A percentile compares a stretch with the other conserved stretches of the same genome.
Evolutionary conservation across 1,140 invertebrate genomes (phyloP).

Genomic region (Eriocheir sinensis): DNA sequence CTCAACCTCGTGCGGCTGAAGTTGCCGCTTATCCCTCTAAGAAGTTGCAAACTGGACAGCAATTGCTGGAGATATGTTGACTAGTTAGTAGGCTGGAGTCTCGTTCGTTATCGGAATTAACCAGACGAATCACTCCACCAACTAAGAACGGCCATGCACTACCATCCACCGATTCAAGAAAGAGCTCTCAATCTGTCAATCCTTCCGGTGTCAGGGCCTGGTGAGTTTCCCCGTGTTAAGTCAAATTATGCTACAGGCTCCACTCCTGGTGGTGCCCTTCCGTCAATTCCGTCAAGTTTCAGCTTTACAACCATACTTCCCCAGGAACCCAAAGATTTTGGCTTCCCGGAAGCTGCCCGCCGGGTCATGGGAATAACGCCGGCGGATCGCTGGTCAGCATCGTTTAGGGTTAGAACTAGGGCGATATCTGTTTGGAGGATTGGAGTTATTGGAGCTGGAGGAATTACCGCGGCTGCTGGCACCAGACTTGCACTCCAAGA

Average conservation of each 20-base stretch:
- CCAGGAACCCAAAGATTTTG: too few relatives aligned
- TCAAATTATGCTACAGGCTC: conserved; percentile 96
- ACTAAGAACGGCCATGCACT: conserved; percentile 96
- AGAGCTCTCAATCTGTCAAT: conserved; percentile 87
- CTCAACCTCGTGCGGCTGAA: conserved; percentile 89
- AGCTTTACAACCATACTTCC: too few relatives aligned
- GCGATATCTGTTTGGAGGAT: too few relatives aligned
- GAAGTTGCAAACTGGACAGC: too few relatives aligned
- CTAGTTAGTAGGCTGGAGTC: conserved; percentile 84
- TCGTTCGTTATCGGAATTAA: conserved; percentile 95
- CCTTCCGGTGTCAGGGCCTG: conserved; percentile 92
- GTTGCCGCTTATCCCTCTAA: conserved; percentile 84
- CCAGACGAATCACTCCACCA: conserved; percentile 94
- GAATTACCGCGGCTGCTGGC: too few relatives aligned
- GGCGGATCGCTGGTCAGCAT: too few relatives aligned
- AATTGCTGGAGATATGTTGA: conserved; percentile 46
- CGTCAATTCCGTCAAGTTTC: too few relatives aligned
- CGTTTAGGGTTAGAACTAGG: too few relatives aligned
- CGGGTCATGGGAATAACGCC: too few relatives aligned
- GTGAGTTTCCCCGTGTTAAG: conserved; percentile 93
- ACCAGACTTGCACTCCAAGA: too few relatives aligned
- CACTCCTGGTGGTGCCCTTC: conserved; percentile 94
- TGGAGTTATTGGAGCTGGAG: too few relatives aligned
- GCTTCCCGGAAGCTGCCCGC: too few relatives aligned
- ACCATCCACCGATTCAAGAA: conserved; percentile 93